Base-by-base conservation (phyloP, 1,140 invertebrate species). In the Diuraphis noxia region DNA sequence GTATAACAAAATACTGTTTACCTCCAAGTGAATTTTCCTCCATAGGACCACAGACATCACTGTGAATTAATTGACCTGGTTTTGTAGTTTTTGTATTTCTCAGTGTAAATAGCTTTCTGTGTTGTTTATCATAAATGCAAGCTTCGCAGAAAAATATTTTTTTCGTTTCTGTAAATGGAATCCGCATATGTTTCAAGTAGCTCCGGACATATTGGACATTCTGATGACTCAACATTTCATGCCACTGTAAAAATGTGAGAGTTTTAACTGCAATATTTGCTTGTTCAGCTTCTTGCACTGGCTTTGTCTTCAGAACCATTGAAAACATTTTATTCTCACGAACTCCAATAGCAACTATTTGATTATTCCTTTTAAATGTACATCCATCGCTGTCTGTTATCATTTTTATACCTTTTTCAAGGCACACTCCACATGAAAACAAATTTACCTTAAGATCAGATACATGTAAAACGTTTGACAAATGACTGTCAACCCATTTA, bases 1-100 rank as follows among this genome's bases (percentile, higher is more conserved):
- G 49, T 49, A 85, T n/a, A n/a, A 85, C 84, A 85, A 85, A 87
- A 38, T 63, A 88, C 23, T 21, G 34, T 88, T 88, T 88, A 63
- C 23, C 36, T 13, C 84, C 84, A n/a, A 87, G 19, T 38, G 46
- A 87, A 1, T 56, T 52, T 87, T 87, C 30, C 7, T 88, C 49
- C 49, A 88, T 52, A 0, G 85, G 86, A 0, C 86, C 36, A 88
- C 86, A 63, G 36, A 87, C 46, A 63, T 88, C 46, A 36, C 49
- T 56, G 21, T 88, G 86, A 52, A 88, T 88, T 38, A 88, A 23
- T 19, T 88, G 34, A 52, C 86, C 86, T 38, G 34, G 86, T 21
- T 38, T 63, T 7, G 36, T 88, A 23, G 46, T 88, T 56, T 36
- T 88, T 17, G 86, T 63, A 19, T 85, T 19, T 17, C 84, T 85